Conservation (phyloP, 2,113 vertebrate genomes). For the Marmota flaviventris region DNA sequence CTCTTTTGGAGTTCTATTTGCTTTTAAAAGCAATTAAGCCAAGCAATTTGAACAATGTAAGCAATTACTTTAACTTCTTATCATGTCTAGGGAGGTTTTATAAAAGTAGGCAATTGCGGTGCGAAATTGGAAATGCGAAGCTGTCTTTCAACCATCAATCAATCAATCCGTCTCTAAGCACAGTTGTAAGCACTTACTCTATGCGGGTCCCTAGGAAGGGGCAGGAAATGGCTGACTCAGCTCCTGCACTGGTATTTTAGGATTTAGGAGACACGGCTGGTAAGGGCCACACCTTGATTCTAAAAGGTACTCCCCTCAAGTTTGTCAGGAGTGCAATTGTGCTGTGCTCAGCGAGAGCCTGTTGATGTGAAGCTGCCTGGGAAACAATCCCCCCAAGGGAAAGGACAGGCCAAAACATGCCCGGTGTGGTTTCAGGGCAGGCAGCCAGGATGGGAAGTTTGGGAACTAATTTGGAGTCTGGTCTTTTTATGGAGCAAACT, state of each 20-base stretch:
- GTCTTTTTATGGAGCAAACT: neutral
- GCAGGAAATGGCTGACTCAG: neutral
- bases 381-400: neutral
- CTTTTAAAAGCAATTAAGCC: neutral
- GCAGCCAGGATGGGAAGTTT: neutral
- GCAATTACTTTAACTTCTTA: neutral
- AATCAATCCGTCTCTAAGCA: neutral
- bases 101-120: neutral
- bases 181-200: neutral
- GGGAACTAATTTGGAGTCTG: neutral
- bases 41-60: neutral
- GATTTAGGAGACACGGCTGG: neutral
- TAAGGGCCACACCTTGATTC: neutral
- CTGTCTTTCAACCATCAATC: neutral
- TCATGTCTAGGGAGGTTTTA: slow-evolving; percentile 20
- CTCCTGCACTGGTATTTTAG: neutral
- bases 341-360: neutral
- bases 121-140: neutral
- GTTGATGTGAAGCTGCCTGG: neutral
- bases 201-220: neutral
- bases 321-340: neutral
- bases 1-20: neutral
- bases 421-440: neutral
- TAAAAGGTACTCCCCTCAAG: neutral
- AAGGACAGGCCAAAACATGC: neutral